Conservation (phyloP, 1,140 invertebrate genomes). For the Lordiphosa stackelbergi region DNA sequence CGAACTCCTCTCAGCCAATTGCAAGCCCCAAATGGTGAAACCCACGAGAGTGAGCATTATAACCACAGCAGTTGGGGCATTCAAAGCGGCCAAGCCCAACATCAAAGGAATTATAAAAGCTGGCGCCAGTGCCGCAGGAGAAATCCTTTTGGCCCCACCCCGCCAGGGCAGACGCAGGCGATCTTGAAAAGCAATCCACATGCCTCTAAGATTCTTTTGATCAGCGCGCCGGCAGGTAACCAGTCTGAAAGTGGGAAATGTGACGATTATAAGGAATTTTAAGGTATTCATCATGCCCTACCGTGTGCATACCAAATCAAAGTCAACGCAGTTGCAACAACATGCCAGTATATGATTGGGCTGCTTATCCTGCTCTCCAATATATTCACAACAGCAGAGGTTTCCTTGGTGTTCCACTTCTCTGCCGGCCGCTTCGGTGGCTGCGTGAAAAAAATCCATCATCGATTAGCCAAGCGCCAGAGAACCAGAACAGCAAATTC, state of each 20-base stretch:
- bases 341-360: conserved; percentile 79
- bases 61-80: conserved; percentile 73
- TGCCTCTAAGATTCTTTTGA: conserved; percentile 40
- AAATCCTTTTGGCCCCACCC: conserved; percentile 78
- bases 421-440: conserved; percentile 22
- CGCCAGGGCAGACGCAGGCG: conserved; percentile 80
- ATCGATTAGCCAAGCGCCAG: conserved; percentile 25
- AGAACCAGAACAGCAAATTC: background rate
- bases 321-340: conserved; percentile 80
- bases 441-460: conserved; percentile 33
- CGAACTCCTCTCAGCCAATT: conserved; percentile 48
- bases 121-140: conserved; percentile 74
- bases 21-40: conserved; percentile 70
- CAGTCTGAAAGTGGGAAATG: conserved; percentile 29
- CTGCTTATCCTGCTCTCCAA: conserved; percentile 76
- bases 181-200: conserved; percentile 78
- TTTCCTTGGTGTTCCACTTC: conserved; percentile 23
- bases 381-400: conserved; percentile 81
- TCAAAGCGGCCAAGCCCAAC: conserved; percentile 76
- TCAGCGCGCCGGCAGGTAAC: conserved; percentile 57
- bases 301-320: conserved; percentile 77
- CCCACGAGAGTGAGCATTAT: conserved; percentile 72
- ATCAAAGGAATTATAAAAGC: conserved; percentile 76
- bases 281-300: conserved; percentile 1
- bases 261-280: background rate